These are phyloP conservation scores for Nephrotoma appendiculata DNA, from an alignment of 2,888 invertebrate genomes.

Conservation along the genomic window DNA sequence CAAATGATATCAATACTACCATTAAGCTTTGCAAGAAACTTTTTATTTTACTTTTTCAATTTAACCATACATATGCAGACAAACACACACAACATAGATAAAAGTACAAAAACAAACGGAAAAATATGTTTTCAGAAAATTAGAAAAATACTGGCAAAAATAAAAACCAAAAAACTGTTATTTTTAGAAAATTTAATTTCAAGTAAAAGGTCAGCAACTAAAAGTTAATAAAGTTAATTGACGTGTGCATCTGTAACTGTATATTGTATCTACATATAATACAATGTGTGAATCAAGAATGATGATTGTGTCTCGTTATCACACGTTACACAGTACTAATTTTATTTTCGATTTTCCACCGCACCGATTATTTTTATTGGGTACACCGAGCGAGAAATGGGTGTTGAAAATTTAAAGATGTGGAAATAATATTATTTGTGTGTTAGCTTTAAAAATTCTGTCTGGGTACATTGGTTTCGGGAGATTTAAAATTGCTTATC, in stretches of 20 bases:
- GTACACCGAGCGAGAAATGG: no score
- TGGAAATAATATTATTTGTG: neutral
- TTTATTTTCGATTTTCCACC: neutral
- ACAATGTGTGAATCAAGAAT: neutral
- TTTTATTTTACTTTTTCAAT: neutral
- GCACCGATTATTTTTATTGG: neutral
- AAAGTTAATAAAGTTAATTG: neutral
- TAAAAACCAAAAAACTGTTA: neutral
- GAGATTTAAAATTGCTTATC: neutral
- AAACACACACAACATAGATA: neutral
- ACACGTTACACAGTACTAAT: neutral
- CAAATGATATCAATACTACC: neutral
- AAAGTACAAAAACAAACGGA: neutral
- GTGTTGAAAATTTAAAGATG: neutral
- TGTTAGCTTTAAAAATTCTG: neutral
- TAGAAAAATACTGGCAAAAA: neutral
- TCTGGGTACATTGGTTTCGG: neutral
- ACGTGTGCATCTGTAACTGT: neutral
- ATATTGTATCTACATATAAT: no score
- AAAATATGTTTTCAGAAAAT: neutral
- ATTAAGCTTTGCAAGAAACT: neutral
- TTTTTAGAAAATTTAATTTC: neutral
- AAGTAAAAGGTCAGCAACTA: neutral
- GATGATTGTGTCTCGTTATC: neutral
- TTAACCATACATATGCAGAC: neutral